These are phyloP conservation scores for Eriosoma lanigerum DNA, from an alignment of 1,140 invertebrate species.

Conservation along the genomic window DNA sequence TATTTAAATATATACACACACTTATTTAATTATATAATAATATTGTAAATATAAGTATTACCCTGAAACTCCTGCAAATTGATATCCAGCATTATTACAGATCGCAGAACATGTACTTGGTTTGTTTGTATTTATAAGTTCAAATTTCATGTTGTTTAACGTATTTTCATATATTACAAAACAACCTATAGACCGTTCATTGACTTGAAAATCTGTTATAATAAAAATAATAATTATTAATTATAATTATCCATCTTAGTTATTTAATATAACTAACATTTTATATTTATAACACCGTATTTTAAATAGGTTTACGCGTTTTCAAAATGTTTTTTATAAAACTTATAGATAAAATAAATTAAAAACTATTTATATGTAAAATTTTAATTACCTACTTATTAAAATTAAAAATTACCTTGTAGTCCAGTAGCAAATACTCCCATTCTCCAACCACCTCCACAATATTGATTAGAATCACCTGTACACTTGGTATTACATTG, in stretches of 20 bases:
- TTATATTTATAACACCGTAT: too few relatives aligned
- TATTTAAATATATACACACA: not conserved
- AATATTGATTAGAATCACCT: conserved; percentile 53
- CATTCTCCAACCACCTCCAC: conserved; percentile 53
- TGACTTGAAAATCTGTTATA: not conserved
- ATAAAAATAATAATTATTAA: not conserved
- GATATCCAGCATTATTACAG: conserved; percentile 49
- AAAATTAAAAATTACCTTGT: not conserved
- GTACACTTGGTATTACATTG: conserved; percentile 53
- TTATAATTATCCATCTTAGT: too few relatives aligned
- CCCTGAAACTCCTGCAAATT: conserved; percentile 42
- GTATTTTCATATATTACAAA: conserved; percentile 47
- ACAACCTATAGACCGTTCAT: conserved; percentile 52
- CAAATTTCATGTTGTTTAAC: conserved; percentile 39
- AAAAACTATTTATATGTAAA: too few relatives aligned
- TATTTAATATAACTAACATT: too few relatives aligned
- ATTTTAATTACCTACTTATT: too few relatives aligned
- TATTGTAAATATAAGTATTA: not conserved
- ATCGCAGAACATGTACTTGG: conserved; percentile 53
- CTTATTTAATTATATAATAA: not conserved
- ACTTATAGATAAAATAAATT: too few relatives aligned
- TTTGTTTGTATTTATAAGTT: conserved; percentile 52
- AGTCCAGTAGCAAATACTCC: conserved; percentile 54
- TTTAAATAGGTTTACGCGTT: too few relatives aligned
- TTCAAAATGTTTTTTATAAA: too few relatives aligned